Evolutionary conservation across 2,113 vertebrate species (phyloP).

Genomic region (Microcebus tavaratra): DNA sequence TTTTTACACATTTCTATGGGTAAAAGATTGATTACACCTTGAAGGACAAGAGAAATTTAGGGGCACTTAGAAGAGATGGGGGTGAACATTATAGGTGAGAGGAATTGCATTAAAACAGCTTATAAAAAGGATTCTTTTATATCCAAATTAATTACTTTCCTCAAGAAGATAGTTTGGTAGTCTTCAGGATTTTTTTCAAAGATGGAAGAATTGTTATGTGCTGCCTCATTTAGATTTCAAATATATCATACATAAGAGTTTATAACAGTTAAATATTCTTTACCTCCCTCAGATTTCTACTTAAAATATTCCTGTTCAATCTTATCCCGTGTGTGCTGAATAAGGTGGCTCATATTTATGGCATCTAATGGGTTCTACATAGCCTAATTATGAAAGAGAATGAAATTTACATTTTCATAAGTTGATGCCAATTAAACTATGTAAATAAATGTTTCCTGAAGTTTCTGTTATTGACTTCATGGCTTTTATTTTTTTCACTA

Average conservation of each 20-base stretch:
- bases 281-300: conserved; percentile 47
- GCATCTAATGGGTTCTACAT: conserved; percentile 35
- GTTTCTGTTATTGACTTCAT: conserved; percentile 55
- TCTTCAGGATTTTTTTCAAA: conserved; percentile 21
- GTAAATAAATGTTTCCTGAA: conserved; percentile 51
- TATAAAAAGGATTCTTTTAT: not conserved
- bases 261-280: conserved; percentile 21
- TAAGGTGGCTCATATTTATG: conserved; percentile 47
- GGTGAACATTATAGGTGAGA: not conserved
- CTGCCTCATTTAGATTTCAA: conserved; percentile 50
- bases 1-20: not conserved
- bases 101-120: not conserved
- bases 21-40: not conserved
- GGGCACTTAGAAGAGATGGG: not conserved
- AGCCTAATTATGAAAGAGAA: conserved; percentile 57
- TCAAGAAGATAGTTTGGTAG: conserved; percentile 28
- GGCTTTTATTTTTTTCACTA: not conserved
- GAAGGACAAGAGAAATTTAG: not conserved
- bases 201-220: conserved; percentile 11
- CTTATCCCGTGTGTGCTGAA: conserved; percentile 39
- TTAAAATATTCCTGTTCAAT: conserved; percentile 61
- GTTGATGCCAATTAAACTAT: conserved; percentile 54
- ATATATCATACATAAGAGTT: conserved; percentile 30
- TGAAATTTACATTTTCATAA: conserved; percentile 62
- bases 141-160: conserved; percentile 35